A percentile compares a stretch with the other conserved stretches of the same genome.
Conservation (phyloP, 2,797 vertebrate genomes). For the Sparus aurata region DNA sequence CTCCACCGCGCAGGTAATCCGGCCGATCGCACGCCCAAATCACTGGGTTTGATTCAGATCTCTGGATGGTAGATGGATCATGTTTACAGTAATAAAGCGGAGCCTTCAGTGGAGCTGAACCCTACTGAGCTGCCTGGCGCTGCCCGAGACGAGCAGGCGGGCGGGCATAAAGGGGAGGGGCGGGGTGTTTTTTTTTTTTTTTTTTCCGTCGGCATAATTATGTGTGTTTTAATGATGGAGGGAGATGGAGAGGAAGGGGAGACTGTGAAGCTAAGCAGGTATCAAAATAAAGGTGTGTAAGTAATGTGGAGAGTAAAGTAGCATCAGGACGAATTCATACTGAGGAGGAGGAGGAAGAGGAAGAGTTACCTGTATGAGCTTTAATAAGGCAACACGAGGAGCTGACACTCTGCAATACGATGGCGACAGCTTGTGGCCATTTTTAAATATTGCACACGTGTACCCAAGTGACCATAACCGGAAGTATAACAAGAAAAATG, state of each 20-base stretch:
- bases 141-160: constrained; percentile 24
- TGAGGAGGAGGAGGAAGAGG: not conserved
- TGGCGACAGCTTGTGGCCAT: constrained; percentile 49
- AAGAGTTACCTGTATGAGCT: not conserved
- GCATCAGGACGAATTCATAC: not conserved
- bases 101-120: constrained; percentile 23
- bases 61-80: not conserved
- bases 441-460: not conserved
- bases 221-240: not conserved
- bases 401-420: not conserved
- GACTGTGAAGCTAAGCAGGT: too few species aligned
- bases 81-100: not conserved
- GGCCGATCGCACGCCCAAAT: constrained; percentile 12
- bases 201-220: constrained; percentile 58
- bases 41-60: constrained; percentile 10
- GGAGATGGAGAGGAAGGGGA: not conserved
- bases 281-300: too few species aligned
- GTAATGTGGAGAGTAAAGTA: not conserved
- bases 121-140: constrained; percentile 22
- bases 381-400: not conserved
- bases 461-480: too few species aligned
- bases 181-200: not conserved
- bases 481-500: not conserved
- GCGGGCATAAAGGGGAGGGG: constrained; percentile 72
- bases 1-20: constrained; percentile 7